phyloP scores from a whole-genome alignment of 2,797 vertebrate species.

The Liparis tanakae region DNA sequence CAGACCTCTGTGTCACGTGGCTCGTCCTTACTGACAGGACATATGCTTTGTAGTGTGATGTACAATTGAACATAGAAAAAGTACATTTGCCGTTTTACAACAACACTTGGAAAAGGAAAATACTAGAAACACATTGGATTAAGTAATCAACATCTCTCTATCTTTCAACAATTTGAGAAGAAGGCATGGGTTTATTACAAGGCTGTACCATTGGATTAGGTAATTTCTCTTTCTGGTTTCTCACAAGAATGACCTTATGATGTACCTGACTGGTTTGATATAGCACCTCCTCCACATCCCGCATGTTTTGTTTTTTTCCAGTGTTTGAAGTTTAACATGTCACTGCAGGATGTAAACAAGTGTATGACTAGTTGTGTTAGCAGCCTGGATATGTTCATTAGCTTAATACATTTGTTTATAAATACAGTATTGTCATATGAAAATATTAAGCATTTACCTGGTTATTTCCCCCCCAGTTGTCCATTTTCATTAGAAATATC shows the following conservation, averaged over 20 bases:
- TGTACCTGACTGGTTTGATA: too few species aligned
- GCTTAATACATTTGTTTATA: not conserved
- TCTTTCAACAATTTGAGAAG: not conserved
- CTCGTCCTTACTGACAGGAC: not conserved
- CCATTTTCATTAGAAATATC: not conserved
- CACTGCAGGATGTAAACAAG: conserved; percentile 18
- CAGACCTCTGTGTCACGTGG: not conserved
- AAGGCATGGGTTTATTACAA: not conserved
- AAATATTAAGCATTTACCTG: not conserved
- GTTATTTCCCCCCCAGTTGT: not conserved
- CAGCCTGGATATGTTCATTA: not conserved
- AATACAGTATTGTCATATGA: not conserved
- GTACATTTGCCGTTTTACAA: not conserved
- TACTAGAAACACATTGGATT: not conserved
- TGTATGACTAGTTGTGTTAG: conserved; percentile 12
- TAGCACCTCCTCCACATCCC: too few species aligned
- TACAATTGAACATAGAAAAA: not conserved
- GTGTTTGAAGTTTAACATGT: too few species aligned
- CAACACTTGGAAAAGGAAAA: not conserved
- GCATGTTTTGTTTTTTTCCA: too few species aligned
- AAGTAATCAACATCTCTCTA: not conserved
- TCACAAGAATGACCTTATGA: too few species aligned
- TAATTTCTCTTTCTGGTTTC: not conserved
- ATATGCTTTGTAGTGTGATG: not conserved
- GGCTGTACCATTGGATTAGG: not conserved